A percentile compares a stretch with the other conserved stretches of the same genome.
phyloP scores from a whole-genome alignment of 2,888 invertebrate species.

The Agrochola circellaris region DNA sequence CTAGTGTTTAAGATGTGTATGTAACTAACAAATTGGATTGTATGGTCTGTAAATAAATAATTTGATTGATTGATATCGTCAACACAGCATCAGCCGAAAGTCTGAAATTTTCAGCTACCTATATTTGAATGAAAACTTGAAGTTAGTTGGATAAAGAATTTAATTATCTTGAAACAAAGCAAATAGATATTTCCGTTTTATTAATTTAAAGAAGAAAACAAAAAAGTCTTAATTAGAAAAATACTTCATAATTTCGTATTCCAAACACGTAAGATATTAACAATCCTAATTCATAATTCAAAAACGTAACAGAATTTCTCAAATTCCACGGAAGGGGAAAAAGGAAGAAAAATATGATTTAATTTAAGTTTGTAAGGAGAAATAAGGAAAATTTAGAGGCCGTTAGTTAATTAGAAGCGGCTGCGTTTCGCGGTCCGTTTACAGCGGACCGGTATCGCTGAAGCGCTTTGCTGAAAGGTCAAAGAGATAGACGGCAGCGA shows the following conservation, averaged over 20 bases:
- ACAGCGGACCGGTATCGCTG: slow-evolving; percentile 44
- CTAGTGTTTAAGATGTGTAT: too few species aligned
- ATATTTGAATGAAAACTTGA: background rate
- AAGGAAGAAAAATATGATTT: slow-evolving; percentile 55
- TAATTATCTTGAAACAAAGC: background rate
- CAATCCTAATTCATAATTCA: slow-evolving; percentile 40
- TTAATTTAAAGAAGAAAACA: background rate
- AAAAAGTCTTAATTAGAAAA: slow-evolving; percentile 3
- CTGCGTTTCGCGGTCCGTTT: slow-evolving; percentile 70
- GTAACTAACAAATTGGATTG: too few species aligned
- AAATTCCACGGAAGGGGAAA: slow-evolving; percentile 30
- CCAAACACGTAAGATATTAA: slow-evolving; percentile 30
- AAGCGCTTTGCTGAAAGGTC: slow-evolving; percentile 49
- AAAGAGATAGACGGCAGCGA: slow-evolving; percentile 1
- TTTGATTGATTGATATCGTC: background rate
- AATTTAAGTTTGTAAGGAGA: slow-evolving; percentile 44
- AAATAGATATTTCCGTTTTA: background rate
- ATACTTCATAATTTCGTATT: slow-evolving; percentile 7
- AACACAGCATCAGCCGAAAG: background rate
- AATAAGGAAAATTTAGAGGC: slow-evolving; percentile 63
- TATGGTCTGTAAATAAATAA: too few species aligned
- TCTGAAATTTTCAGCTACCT: too few species aligned
- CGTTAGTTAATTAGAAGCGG: slow-evolving; percentile 73
- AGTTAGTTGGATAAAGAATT: background rate
- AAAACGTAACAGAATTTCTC: slow-evolving; percentile 37